These are phyloP conservation scores for Synaphobranchus kaupii DNA, from an alignment of 2,797 vertebrate genomes.

Conservation along the genomic window DNA sequence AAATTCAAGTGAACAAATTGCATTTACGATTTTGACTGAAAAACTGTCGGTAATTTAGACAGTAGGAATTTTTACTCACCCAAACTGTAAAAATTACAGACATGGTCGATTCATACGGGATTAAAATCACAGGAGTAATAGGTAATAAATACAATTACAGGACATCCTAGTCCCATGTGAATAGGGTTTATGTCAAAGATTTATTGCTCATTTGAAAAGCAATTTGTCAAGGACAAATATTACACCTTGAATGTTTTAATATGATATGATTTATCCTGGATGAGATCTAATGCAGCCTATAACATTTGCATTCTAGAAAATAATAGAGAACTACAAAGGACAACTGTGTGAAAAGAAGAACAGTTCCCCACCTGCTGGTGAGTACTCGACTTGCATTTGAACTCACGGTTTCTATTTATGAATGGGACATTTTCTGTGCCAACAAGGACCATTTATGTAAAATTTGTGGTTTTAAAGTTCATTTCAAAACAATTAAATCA, in stretches of 20 bases:
- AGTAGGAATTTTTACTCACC: neutral
- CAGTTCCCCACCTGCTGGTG: slow-evolving; percentile 39
- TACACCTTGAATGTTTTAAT: neutral
- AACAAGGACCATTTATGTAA: neutral
- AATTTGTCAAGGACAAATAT: neutral
- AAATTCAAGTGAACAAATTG: neutral
- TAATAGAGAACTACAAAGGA: neutral
- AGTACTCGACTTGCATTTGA: neutral
- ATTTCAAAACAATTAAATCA: neutral
- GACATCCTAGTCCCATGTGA: no score
- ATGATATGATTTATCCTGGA: neutral
- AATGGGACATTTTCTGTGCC: neutral
- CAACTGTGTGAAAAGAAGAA: neutral
- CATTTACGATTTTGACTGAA: neutral
- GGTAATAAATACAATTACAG: neutral
- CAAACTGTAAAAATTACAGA: neutral
- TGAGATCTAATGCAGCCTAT: neutral
- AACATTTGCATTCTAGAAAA: no score
- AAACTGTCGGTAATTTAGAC: neutral
- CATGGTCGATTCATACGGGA: neutral
- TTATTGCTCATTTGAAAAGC: neutral
- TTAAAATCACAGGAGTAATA: neutral
- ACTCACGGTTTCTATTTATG: neutral
- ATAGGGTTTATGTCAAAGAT: no score
- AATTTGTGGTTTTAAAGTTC: neutral